phyloP scores from a whole-genome alignment of 37 sponge, comb jelly and placozoan species.

The Aphrocallistes beatrix region DNA sequence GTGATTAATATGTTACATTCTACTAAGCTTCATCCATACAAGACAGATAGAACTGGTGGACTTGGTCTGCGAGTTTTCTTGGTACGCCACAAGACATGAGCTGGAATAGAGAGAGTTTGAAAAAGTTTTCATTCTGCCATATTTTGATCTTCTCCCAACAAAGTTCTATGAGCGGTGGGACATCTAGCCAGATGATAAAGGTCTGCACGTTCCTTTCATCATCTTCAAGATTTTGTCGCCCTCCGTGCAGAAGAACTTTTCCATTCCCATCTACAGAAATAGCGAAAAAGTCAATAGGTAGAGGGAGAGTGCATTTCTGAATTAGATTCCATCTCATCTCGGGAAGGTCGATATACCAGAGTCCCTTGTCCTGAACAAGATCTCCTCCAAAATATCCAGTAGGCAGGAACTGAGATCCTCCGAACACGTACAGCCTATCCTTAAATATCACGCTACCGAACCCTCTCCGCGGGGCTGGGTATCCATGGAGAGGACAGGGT shows the following conservation, averaged over 20 bases:
- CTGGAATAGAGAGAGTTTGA: not conserved
- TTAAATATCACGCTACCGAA: not conserved
- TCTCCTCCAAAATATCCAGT: not conserved
- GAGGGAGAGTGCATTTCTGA: not conserved
- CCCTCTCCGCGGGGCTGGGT: not conserved
- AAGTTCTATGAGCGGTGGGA: not conserved
- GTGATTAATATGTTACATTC: no score
- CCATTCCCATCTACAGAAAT: not conserved
- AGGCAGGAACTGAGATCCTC: not conserved
- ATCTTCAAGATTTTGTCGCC: not conserved
- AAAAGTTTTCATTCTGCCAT: not conserved
- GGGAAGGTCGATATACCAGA: not conserved
- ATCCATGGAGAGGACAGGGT: not conserved
- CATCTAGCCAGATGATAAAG: not conserved
- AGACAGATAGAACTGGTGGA: not conserved
- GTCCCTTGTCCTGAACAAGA: not conserved
- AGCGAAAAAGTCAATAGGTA: not conserved
- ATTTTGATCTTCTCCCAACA: constrained; percentile 16
- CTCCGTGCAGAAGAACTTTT: not conserved
- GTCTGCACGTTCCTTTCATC: not conserved
- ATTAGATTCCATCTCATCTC: not conserved
- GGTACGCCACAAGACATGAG: not conserved
- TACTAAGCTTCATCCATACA: no score
- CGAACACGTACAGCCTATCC: not conserved
- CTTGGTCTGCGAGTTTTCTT: not conserved